Conservation (phyloP, 2,113 vertebrate genomes). For the Numenius arquata region DNA sequence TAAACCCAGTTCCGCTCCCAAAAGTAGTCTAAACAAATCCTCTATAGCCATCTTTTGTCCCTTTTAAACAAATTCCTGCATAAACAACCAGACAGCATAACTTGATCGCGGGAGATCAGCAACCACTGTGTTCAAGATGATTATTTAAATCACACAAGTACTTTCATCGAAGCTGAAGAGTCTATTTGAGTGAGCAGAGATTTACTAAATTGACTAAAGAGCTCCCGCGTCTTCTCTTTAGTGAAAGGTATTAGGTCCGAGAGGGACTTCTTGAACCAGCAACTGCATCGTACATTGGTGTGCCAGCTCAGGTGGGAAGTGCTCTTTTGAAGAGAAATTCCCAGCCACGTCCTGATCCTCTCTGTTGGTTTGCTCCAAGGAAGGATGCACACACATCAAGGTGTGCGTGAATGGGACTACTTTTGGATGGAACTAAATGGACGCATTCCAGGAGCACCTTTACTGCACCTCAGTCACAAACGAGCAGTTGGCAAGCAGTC, state of each 20-base stretch:
- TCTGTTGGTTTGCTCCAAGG: neutral
- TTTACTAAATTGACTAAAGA: neutral
- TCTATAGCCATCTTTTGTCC: neutral
- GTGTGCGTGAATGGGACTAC: rapidly evolving
- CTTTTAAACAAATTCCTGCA: neutral
- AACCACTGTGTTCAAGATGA: neutral
- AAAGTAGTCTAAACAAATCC: neutral
- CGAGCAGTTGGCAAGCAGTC: neutral
- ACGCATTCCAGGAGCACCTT: neutral
- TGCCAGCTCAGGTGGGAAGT: neutral
- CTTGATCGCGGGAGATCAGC: neutral
- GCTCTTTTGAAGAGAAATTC: neutral
- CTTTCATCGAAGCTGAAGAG: neutral
- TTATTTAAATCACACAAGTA: neutral
- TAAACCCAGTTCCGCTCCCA: neutral
- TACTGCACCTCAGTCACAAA: neutral
- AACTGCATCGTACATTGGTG: neutral
- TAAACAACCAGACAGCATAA: neutral
- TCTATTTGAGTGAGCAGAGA: neutral
- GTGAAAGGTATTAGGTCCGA: neutral
- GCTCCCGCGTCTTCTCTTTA: neutral
- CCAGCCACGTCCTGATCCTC: rapidly evolving
- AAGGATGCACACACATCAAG: neutral
- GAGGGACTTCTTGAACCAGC: neutral
- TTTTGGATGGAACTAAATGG: neutral